These are phyloP conservation scores for Temnothorax longispinosus DNA, from an alignment of 1,140 invertebrate species.

Conservation along the genomic window DNA sequence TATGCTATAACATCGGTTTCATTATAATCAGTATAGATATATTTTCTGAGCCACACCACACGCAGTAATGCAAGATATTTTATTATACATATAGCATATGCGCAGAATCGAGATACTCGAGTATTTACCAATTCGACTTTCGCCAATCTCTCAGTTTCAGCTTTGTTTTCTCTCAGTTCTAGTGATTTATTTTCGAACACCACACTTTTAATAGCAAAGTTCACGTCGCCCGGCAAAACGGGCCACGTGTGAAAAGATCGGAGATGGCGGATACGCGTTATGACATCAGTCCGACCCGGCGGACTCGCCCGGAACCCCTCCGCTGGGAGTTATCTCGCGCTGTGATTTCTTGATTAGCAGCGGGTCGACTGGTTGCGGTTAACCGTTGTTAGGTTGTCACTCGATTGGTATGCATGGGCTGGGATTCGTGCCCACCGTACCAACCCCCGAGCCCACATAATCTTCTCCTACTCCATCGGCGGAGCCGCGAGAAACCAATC, in stretches of 20 bases:
- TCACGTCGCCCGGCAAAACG: neutral
- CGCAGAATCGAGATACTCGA: neutral
- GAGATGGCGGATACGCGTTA: slow-evolving; percentile 58
- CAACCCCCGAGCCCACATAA: slow-evolving; percentile 63
- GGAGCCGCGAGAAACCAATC: slow-evolving; percentile 34
- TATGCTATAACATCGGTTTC: neutral
- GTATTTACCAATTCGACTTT: neutral
- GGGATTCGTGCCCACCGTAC: slow-evolving; percentile 80
- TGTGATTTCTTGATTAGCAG: slow-evolving; percentile 86
- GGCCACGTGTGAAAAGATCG: slow-evolving; percentile 43
- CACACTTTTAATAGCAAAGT: slow-evolving; percentile 2
- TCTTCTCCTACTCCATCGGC: slow-evolving; percentile 63
- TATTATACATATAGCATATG: neutral
- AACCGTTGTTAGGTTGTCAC: slow-evolving; percentile 85
- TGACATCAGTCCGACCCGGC: slow-evolving; percentile 57
- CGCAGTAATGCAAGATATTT: neutral
- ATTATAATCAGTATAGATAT: neutral
- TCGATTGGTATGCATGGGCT: slow-evolving; percentile 86
- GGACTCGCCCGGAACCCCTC: slow-evolving; percentile 67
- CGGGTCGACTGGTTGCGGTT: slow-evolving; percentile 85
- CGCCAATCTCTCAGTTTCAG: neutral
- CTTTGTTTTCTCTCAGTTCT: neutral
- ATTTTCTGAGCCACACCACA: neutral
- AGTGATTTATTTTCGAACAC: slow-evolving; percentile 10
- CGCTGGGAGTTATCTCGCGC: slow-evolving; percentile 81